Percentiles rank a stretch among this genome's conserved stretches.
phyloP scores from a whole-genome alignment of 2,888 invertebrate species.

The Melanostoma scalare region DNA sequence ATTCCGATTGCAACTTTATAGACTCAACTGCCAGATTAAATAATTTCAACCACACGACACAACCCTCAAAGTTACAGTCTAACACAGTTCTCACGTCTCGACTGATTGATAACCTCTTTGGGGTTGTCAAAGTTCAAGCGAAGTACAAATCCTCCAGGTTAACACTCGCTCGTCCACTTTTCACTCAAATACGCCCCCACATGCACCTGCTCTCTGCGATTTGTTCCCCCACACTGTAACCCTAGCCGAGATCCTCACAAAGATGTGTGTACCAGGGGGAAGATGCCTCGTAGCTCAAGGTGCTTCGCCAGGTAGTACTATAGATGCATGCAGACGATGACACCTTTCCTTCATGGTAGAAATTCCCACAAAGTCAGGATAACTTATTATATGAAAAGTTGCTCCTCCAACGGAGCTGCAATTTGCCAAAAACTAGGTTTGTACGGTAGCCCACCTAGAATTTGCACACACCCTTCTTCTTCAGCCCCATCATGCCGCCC shows the following conservation, averaged over 20 bases:
- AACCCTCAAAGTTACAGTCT: slow-evolving; percentile 4
- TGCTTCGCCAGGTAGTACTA: no score
- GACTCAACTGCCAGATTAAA: slow-evolving; percentile 10
- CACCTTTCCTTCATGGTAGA: slow-evolving; percentile 41
- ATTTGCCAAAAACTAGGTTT: slow-evolving; percentile 40
- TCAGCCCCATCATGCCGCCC: not conserved
- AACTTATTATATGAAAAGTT: slow-evolving; percentile 59
- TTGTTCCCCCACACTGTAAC: slow-evolving; percentile 32
- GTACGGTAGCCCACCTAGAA: not conserved
- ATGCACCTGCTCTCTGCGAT: slow-evolving; percentile 37
- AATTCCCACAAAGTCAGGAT: slow-evolving; percentile 41
- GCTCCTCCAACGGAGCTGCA: slow-evolving; percentile 43
- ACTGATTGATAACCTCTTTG: slow-evolving; percentile 51
- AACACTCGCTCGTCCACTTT: slow-evolving; percentile 49
- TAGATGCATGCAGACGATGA: slow-evolving; percentile 9
- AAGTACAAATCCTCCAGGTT: slow-evolving; percentile 37
- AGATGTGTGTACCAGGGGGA: slow-evolving; percentile 1
- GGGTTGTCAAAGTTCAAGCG: slow-evolving; percentile 54
- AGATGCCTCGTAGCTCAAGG: slow-evolving; percentile 18
- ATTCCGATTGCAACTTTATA: not conserved
- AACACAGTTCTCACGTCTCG: slow-evolving; percentile 43
- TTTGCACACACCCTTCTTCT: not conserved
- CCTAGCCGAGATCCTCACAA: slow-evolving; percentile 23
- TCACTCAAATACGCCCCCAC: slow-evolving; percentile 30
- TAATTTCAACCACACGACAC: not conserved